These are phyloP conservation scores for Trachurus trachurus DNA, from an alignment of 2,797 vertebrate species.

Conservation along the genomic window DNA sequence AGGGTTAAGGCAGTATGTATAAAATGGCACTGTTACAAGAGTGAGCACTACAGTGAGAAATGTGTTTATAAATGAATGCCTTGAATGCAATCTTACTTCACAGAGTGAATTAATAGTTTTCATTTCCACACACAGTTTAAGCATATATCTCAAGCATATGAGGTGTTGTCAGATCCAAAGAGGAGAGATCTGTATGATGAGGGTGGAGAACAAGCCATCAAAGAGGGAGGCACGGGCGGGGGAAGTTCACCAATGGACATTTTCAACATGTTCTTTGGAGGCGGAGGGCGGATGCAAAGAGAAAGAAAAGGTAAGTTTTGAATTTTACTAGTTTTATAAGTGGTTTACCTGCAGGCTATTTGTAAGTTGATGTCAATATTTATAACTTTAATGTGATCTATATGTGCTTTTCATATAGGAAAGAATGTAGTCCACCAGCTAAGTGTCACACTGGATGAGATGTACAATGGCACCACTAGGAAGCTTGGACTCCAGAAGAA, in stretches of 20 bases:
- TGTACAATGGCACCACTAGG: slow-evolving; percentile 93
- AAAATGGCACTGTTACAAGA: not conserved
- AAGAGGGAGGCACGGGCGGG: slow-evolving; percentile 93
- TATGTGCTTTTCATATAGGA: slow-evolving; percentile 77
- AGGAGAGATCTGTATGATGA: slow-evolving; percentile 97
- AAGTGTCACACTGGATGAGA: slow-evolving; percentile 91
- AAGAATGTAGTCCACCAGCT: slow-evolving; percentile 97
- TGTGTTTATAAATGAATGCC: not conserved
- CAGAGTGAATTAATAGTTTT: not conserved
- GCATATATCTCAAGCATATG: slow-evolving; percentile 97
- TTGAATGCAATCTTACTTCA: not conserved
- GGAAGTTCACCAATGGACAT: slow-evolving; percentile 95
- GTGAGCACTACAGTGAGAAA: not conserved
- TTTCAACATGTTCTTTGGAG: slow-evolving; percentile 99
- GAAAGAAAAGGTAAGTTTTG: slow-evolving; percentile 92
- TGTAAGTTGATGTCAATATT: not conserved
- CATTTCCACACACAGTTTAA: slow-evolving; percentile 92
- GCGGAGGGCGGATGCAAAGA: slow-evolving; percentile 94
- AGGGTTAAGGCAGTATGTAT: too few species aligned
- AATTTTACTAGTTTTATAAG: not conserved
- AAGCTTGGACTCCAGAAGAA: slow-evolving; percentile 97
- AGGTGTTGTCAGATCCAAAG: slow-evolving; percentile 96
- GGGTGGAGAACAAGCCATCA: slow-evolving; percentile 98
- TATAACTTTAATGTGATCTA: not conserved
- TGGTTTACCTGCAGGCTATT: not conserved